phyloP scores from a whole-genome alignment of 30 jellyfish, hydroid and myxozoan genomes.

The Turritopsis dohrnii region DNA sequence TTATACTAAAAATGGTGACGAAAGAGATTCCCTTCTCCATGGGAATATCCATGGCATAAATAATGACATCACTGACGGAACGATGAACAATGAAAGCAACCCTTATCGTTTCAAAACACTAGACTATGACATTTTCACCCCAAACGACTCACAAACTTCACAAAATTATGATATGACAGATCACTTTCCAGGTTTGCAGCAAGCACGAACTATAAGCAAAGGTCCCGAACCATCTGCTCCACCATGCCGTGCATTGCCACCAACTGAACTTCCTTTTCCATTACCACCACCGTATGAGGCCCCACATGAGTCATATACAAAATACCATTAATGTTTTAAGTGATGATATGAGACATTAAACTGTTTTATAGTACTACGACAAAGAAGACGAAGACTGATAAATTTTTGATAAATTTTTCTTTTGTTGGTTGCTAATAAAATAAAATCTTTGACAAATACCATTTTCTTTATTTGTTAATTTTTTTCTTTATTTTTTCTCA shows the following conservation, averaged over 20 bases:
- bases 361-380: no score
- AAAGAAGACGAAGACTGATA: no score
- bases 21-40: background rate
- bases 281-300: background rate
- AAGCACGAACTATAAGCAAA: background rate
- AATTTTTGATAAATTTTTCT: no score
- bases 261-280: background rate
- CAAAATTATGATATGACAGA: background rate
- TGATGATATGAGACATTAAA: background rate
- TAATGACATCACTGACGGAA: background rate
- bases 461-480: no score
- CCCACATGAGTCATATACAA: background rate
- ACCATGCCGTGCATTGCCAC: background rate
- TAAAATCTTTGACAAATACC: no score
- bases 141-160: background rate
- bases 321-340: no score
- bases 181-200: background rate
- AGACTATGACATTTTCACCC: background rate
- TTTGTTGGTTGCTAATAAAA: no score
- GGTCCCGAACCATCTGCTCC: background rate
- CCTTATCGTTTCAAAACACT: background rate
- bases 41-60: background rate
- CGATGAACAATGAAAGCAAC: background rate
- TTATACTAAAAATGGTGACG: background rate
- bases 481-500: no score